phyloP scores from a whole-genome alignment of 64 coral and sea anemone species.

The Pachyseris speciosa region DNA sequence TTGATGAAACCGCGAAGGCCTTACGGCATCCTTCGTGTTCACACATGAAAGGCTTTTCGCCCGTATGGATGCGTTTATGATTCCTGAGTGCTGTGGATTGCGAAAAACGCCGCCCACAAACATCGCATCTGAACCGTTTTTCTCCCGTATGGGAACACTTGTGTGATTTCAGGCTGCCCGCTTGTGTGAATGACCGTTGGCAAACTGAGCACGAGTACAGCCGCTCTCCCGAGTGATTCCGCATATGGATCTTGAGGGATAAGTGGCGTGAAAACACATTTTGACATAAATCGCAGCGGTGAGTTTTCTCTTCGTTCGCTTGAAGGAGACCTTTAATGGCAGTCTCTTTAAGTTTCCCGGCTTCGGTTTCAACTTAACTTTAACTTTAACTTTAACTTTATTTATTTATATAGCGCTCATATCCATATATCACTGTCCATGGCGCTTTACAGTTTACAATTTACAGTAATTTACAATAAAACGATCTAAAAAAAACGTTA shows the following conservation, averaged over 20 bases:
- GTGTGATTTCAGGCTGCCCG: constrained; percentile 84
- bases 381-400: too few relatives aligned
- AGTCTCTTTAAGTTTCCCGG: neutral
- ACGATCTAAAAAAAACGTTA: too few relatives aligned
- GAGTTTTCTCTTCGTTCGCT: constrained; percentile 19
- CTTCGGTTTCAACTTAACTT: too few relatives aligned
- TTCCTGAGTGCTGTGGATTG: constrained; percentile 82
- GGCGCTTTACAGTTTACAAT: too few relatives aligned
- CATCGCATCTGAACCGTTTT: constrained; percentile 65
- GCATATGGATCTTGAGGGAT: constrained; percentile 79
- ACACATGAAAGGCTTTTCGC: constrained; percentile 83
- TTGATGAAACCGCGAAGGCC: constrained; percentile 67
- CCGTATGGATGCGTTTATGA: constrained; percentile 69
- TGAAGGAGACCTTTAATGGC: neutral
- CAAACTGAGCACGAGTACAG: constrained; percentile 76
- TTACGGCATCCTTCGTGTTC: constrained; percentile 47
- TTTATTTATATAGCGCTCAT: too few relatives aligned
- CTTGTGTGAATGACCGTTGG: constrained; percentile 65
- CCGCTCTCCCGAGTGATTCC: constrained; percentile 77
- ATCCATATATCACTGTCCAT: too few relatives aligned
- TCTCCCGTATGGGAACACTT: constrained; percentile 80
- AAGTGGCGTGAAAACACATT: constrained; percentile 76
- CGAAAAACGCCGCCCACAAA: constrained; percentile 72
- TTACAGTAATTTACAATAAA: too few relatives aligned
- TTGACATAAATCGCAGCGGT: constrained; percentile 62